Evolutionary conservation across 2,888 invertebrate species (phyloP).

Genomic region (Plagodis dolabraria): DNA sequence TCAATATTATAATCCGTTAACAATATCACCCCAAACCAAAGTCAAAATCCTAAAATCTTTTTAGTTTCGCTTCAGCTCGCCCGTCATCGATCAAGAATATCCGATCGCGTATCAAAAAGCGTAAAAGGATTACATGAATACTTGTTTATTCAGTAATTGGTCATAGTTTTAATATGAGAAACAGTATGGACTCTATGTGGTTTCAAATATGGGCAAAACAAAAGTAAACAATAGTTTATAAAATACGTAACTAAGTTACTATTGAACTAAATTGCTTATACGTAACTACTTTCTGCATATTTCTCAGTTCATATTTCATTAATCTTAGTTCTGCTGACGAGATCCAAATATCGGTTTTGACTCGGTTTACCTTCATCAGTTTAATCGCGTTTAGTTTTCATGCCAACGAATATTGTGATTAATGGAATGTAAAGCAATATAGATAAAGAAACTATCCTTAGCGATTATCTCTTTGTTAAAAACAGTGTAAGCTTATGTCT

Average conservation of each 20-base stretch:
- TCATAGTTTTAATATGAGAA: conserved; percentile 48
- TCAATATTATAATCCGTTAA: conserved; percentile 6
- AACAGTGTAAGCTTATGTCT: too few relatives aligned
- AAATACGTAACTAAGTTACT: background rate
- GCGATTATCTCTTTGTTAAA: too few relatives aligned
- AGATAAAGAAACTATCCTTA: too few relatives aligned
- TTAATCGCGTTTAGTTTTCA: too few relatives aligned
- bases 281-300: background rate
- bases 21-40: conserved; percentile 16
- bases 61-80: conserved; percentile 46
- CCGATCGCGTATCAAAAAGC: conserved; percentile 48
- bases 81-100: conserved; percentile 64
- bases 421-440: too few relatives aligned
- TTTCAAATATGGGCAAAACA: too few relatives aligned
- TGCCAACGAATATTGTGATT: too few relatives aligned
- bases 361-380: too few relatives aligned
- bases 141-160: conserved; percentile 77
- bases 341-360: too few relatives aligned
- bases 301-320: too few relatives aligned
- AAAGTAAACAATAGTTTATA: too few relatives aligned
- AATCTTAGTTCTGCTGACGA: too few relatives aligned
- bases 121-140: conserved; percentile 63
- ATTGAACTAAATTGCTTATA: background rate
- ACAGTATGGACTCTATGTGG: conserved; percentile 12
- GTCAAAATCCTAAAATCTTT: conserved; percentile 48